Percentiles rank a stretch among this genome's conserved stretches.
These are phyloP conservation scores for Himalopsyche tibetana DNA, from an alignment of 2,888 invertebrate genomes.

Conservation along the genomic window DNA sequence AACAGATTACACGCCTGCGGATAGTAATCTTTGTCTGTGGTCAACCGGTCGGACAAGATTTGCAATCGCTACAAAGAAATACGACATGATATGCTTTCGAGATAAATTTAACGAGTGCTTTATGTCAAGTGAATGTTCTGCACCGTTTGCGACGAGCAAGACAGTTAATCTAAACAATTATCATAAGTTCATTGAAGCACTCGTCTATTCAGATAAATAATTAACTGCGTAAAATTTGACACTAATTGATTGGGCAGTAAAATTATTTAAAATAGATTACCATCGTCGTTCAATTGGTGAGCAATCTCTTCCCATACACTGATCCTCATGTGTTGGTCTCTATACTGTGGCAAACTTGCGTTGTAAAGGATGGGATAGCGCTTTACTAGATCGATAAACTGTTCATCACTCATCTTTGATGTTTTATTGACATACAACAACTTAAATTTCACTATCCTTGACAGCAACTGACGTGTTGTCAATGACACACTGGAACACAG, in stretches of 20 bases:
- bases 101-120: no score
- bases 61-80: no score
- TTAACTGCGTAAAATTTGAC: background rate
- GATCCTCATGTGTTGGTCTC: constrained; percentile 9
- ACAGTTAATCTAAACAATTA: no score
- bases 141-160: no score
- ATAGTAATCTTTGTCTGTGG: no score
- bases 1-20: no score
- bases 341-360: constrained; percentile 5
- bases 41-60: no score
- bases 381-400: constrained; percentile 26
- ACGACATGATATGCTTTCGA: no score
- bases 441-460: background rate
- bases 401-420: constrained; percentile 17
- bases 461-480: constrained; percentile 29
- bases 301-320: constrained; percentile 24
- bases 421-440: background rate
- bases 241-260: background rate
- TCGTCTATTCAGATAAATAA: no score
- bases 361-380: constrained; percentile 34
- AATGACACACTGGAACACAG: background rate
- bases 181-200: no score
- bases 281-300: background rate
- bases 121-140: no score
- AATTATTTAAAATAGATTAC: background rate